Evolutionary conservation across 2,888 invertebrate genomes (phyloP).

Genomic region (Sinopyrophorus schimmeli): DNA sequence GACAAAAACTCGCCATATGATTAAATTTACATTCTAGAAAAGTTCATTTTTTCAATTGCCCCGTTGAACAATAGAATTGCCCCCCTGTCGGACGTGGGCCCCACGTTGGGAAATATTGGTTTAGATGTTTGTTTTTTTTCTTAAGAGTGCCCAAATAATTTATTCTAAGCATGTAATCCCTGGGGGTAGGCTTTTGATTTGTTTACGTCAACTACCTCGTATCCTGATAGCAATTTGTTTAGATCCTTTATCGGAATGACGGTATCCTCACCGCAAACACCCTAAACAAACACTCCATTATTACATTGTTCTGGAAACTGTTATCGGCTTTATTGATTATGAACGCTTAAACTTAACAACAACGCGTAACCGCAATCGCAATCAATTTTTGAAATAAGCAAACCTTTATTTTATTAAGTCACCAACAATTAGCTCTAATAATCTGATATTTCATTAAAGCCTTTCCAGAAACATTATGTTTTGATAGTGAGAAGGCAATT

Average conservation of each 20-base stretch:
- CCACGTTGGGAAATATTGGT: too few relatives aligned
- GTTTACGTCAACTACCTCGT: slow-evolving; percentile 41
- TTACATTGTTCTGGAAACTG: slow-evolving; percentile 41
- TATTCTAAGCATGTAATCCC: slow-evolving; percentile 14
- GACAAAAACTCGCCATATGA: too few relatives aligned
- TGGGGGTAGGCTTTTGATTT: slow-evolving; percentile 41
- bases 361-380: slow-evolving; percentile 14
- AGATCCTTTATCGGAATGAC: slow-evolving; percentile 37
- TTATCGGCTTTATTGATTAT: slow-evolving; percentile 33
- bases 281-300: slow-evolving; percentile 47
- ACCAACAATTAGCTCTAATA: too few relatives aligned
- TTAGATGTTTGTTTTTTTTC: neutral
- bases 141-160: slow-evolving; percentile 6
- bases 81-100: too few relatives aligned
- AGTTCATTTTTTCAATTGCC: too few relatives aligned
- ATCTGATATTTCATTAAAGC: too few relatives aligned
- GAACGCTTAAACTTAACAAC: slow-evolving; percentile 14
- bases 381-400: slow-evolving; percentile 10
- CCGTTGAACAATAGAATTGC: too few relatives aligned
- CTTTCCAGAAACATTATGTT: too few relatives aligned
- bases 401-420: neutral
- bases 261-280: slow-evolving; percentile 36
- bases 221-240: slow-evolving; percentile 39
- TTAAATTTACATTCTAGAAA: too few relatives aligned
- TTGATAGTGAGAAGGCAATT: too few relatives aligned